Evolutionary conservation across 1,140 invertebrate genomes (phyloP).

Genomic region (Pseudomyrmex pallidus): DNA sequence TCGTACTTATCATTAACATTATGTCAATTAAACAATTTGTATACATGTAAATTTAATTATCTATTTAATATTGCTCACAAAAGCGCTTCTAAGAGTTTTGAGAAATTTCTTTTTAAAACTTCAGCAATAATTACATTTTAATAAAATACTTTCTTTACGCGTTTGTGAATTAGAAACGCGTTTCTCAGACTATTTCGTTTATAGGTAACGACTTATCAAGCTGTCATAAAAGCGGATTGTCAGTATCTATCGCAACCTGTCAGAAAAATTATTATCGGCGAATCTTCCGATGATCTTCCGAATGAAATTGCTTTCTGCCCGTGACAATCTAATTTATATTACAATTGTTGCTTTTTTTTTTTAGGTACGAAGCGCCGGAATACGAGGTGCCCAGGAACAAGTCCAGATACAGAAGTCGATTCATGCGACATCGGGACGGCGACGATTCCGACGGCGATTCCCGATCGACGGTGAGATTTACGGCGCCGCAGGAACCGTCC

Average conservation of each 20-base stretch:
- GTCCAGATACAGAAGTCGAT: slow-evolving; percentile 86
- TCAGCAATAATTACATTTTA: not conserved
- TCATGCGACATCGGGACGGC: slow-evolving; percentile 85
- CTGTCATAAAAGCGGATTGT: not conserved
- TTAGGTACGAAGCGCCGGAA: slow-evolving; percentile 83
- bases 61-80: no score
- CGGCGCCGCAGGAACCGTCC: slow-evolving; percentile 76
- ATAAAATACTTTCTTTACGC: not conserved
- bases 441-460: slow-evolving; percentile 84
- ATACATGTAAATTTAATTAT: no score
- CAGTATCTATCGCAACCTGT: not conserved
- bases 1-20: not conserved
- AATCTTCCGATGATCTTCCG: not conserved
- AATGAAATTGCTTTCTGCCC: not conserved
- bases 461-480: slow-evolving; percentile 81
- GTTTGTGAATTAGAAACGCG: not conserved
- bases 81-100: no score
- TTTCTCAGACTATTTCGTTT: not conserved
- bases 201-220: not conserved
- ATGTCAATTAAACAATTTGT: not conserved
- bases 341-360: not conserved
- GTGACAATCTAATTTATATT: slow-evolving; percentile 23
- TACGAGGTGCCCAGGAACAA: slow-evolving; percentile 83
- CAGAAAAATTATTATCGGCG: slow-evolving; percentile 16
- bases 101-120: no score